A percentile compares a stretch with the other conserved stretches of the same genome.
Conservation (phyloP, 2,113 vertebrate species). For the Pomatostomus ruficeps region DNA sequence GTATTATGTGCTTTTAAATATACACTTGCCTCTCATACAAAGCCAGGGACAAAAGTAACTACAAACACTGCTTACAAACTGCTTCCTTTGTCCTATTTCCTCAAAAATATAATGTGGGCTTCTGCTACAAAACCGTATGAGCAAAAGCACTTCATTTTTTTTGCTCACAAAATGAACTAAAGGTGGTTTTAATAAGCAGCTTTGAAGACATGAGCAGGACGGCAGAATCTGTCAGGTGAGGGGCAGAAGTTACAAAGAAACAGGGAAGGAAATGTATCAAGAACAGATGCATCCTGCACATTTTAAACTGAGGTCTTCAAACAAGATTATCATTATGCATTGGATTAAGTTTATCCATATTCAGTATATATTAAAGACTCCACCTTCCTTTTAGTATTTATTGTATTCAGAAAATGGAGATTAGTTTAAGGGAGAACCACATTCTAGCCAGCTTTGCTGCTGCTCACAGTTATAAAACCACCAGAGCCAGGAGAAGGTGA, state of each 20-base stretch:
- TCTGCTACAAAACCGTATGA: not conserved
- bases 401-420: not conserved
- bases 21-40: not conserved
- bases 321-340: not conserved
- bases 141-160: not conserved
- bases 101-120: not conserved
- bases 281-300: not conserved
- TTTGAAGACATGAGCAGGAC: not conserved
- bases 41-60: not conserved
- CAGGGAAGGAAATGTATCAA: not conserved
- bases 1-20: not conserved
- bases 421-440: not conserved
- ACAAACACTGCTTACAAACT: not conserved
- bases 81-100: not conserved
- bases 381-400: not conserved
- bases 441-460: not conserved
- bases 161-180: not conserved
- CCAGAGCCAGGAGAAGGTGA: not conserved
- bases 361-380: not conserved
- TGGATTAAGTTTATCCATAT: not conserved
- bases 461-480: not conserved
- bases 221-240: not conserved
- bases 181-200: not conserved
- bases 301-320: not conserved
- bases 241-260: not conserved